Conservation (phyloP, 1,140 invertebrate species). For the Lordiphosa stackelbergi region DNA sequence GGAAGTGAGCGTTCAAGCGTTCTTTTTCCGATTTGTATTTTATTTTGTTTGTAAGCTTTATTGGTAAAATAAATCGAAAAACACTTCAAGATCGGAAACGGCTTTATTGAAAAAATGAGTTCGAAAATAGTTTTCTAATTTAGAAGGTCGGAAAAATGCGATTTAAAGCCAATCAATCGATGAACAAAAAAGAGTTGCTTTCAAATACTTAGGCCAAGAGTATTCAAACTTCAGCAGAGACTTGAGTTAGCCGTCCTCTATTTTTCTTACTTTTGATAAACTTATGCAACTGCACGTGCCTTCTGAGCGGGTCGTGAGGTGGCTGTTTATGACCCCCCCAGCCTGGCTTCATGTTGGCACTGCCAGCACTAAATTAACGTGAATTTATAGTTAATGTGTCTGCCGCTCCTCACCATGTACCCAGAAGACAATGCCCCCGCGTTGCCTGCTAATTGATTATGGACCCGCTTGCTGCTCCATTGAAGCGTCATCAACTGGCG, state of each 20-base stretch:
- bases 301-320: constrained; percentile 51
- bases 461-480: constrained; percentile 47
- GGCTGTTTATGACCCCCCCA: constrained; percentile 53
- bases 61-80: too few species aligned
- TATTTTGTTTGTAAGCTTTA: too few species aligned
- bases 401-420: constrained; percentile 13
- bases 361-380: constrained; percentile 63
- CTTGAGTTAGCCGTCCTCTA: background rate
- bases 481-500: constrained; percentile 67
- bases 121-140: too few species aligned
- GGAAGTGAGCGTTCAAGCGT: too few species aligned
- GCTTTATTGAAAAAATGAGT: too few species aligned
- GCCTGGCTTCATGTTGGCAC: constrained; percentile 19
- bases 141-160: too few species aligned
- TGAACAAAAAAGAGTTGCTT: too few species aligned
- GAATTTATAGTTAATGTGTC: constrained; percentile 74
- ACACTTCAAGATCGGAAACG: too few species aligned
- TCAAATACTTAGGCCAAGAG: too few species aligned
- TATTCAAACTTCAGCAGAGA: too few species aligned
- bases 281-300: constrained; percentile 73
- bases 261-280: constrained; percentile 47
- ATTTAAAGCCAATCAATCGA: too few species aligned
- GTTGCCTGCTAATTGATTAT: constrained; percentile 61
- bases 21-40: too few species aligned
- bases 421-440: constrained; percentile 6